A percentile compares a stretch with the other conserved stretches of the same genome.
phyloP scores from a whole-genome alignment of 2,888 invertebrate species.

The Lithosia quadra region DNA sequence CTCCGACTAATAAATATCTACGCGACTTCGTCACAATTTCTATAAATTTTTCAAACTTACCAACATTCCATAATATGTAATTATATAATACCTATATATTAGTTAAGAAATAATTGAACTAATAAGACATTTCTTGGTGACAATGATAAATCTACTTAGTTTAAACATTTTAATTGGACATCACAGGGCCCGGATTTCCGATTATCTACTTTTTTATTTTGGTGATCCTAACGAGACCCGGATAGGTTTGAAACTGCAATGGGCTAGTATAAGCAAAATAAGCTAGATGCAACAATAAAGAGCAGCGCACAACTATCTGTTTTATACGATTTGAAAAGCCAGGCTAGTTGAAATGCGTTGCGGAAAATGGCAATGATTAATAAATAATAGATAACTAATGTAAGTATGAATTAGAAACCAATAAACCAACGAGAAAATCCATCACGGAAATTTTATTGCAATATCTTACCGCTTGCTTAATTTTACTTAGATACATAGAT shows the following conservation, averaged over 20 bases:
- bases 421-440: neutral
- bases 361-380: no score
- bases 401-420: no score
- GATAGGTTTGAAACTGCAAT: no score
- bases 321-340: no score
- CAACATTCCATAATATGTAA: neutral
- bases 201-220: no score
- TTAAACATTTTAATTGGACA: neutral
- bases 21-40: constrained; percentile 35
- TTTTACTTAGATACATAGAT: constrained; percentile 4
- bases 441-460: constrained; percentile 12
- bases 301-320: no score
- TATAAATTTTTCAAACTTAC: constrained; percentile 4
- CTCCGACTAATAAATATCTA: constrained; percentile 26
- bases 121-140: constrained; percentile 53
- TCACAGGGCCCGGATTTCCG: neutral
- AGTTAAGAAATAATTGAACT: constrained; percentile 48
- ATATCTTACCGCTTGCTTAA: neutral
- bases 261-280: no score
- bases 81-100: constrained; percentile 11
- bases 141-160: constrained; percentile 20
- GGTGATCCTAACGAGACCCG: neutral
- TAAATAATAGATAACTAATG: no score
- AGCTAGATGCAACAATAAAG: no score
- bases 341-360: no score